Evolutionary conservation across 2,797 vertebrate genomes (phyloP).

Genomic region (Galaxias olidus): DNA sequence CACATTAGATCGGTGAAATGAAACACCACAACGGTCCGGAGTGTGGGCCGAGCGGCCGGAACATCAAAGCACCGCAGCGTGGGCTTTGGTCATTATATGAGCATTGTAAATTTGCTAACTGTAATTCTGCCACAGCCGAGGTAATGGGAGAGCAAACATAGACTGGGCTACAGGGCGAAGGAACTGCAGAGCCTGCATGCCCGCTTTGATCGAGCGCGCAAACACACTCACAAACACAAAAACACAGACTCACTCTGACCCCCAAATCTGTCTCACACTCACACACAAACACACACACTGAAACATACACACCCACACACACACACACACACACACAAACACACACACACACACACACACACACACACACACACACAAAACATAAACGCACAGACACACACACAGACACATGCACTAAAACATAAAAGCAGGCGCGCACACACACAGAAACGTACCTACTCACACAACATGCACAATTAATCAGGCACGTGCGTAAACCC

Average conservation of each 20-base stretch:
- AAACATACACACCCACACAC: background rate
- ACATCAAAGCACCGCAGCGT: constrained; percentile 54
- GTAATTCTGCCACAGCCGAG: constrained; percentile 59
- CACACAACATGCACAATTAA: constrained; percentile 8
- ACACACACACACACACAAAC: background rate
- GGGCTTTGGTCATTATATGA: constrained; percentile 47
- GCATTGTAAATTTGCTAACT: constrained; percentile 66
- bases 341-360: background rate
- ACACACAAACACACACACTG: constrained; percentile 3
- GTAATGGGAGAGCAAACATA: constrained; percentile 71
- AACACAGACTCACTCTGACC: background rate
- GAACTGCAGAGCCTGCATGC: constrained; percentile 17
- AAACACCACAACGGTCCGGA: constrained; percentile 60
- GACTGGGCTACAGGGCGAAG: constrained; percentile 38
- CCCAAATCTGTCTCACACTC: constrained; percentile 16
- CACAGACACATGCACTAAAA: constrained; percentile 10
- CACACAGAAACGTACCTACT: background rate
- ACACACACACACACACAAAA: background rate
- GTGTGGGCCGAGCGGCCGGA: constrained; percentile 44
- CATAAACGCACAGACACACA: constrained; percentile 17
- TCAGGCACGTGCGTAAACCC: constrained; percentile 2
- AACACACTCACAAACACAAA: background rate
- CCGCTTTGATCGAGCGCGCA: no score
- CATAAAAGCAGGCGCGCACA: background rate
- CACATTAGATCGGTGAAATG: constrained; percentile 73